Evolutionary conservation across 2,113 vertebrate species (phyloP).

Genomic region (Python bivittatus): DNA sequence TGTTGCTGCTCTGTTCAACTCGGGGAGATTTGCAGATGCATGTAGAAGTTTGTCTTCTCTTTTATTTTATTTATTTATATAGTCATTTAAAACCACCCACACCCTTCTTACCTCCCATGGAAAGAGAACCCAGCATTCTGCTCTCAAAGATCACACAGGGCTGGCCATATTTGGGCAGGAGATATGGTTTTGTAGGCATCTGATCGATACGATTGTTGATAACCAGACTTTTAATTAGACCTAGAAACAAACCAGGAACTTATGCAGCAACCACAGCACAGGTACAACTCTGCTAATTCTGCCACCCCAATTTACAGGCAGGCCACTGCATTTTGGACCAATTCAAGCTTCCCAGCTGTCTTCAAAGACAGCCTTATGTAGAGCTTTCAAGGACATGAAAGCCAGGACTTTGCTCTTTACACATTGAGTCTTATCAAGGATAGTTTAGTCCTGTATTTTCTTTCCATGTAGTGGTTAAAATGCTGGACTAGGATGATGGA

Average conservation of each 20-base stretch:
- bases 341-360: not conserved
- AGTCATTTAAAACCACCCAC: not conserved
- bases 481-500: not conserved
- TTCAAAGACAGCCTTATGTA: not conserved
- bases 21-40: not conserved
- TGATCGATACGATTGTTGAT: not conserved
- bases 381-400: not conserved
- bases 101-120: not conserved
- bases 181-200: not conserved
- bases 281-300: not conserved
- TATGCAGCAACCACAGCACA: not conserved
- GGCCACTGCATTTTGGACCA: not conserved
- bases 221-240: not conserved
- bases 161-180: not conserved
- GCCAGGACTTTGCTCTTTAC: not conserved
- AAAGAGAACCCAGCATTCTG: not conserved
- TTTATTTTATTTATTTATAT: not conserved
- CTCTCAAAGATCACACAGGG: not conserved
- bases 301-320: not conserved
- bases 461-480: not conserved
- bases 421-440: not conserved
- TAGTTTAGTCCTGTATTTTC: not conserved
- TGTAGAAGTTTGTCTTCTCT: not conserved
- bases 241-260: not conserved
- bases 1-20: not conserved